Base-by-base conservation (phyloP, 2,797 vertebrate genomes). In the Buceros bicornis region DNA sequence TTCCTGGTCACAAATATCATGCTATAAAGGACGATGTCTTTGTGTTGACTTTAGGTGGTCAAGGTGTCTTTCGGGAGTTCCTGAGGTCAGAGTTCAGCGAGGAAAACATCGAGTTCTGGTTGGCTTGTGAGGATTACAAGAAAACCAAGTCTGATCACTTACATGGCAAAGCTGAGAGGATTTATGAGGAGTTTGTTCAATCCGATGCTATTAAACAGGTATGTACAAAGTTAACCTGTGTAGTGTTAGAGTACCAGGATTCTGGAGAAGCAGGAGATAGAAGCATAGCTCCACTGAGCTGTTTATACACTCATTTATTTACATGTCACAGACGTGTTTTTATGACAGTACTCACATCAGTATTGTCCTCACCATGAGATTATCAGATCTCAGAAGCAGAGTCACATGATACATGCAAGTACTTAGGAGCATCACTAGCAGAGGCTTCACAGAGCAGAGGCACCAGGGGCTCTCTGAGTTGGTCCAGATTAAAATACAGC, bases 101-200 rank as follows among this genome's bases (percentile, higher is more conserved):
- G 79, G 98, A 98, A 82, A 98, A 98, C 60, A 98, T 98, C 0
- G 98, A 98, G 35, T 98, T 98, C 93, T 98, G 98, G 98, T 16
- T 98, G 92, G 98, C 98, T 67, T 98, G 98, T 61, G 98, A 98
- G 82, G 98, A 98, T 62, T 98, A 98, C 83, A 98, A 98, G 88
- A 98, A 96, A 96, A 98, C 97, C 24, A 97, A 97, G 21, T 85
- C 97, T 76, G 95, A 96, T 66, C 93, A 97, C 45, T 86, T 98
- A 61, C 94, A 92, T 13, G 48, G 70, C 74, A 98, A 98, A 94
- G 98, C 98, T 61, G 97, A 98, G 66, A 97, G 91, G 77, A 98
- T 98, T 94, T 98, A 98, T 8, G 94, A 97, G 83, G 97, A 97
- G 54, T 98, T 98, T 95, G 98, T 98, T 54, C 98, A 98, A 58